These are phyloP conservation scores for Leptodactylus fuscus DNA, from an alignment of 2,113 vertebrate genomes.

Conservation along the genomic window DNA sequence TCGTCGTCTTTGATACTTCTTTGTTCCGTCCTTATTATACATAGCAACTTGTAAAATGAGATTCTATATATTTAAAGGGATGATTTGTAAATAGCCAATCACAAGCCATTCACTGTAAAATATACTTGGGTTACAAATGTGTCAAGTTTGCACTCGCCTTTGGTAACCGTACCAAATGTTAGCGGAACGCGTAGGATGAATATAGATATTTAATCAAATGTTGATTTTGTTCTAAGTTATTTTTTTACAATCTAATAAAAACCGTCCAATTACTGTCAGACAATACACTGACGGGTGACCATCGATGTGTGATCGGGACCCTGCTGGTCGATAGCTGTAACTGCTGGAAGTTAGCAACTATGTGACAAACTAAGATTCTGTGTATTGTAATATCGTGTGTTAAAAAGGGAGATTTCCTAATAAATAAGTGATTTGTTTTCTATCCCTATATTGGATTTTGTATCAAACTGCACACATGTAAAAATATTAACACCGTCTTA, in stretches of 20 bases:
- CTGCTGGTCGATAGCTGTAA: slow-evolving; percentile 17
- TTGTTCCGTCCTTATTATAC: slow-evolving; percentile 29
- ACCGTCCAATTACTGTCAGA: not conserved
- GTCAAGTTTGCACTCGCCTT: not conserved
- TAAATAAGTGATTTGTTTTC: slow-evolving; percentile 22
- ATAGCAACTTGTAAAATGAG: not conserved
- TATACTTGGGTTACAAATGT: not conserved
- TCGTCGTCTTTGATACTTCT: not conserved
- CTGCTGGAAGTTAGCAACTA: not conserved
- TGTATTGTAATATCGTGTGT: slow-evolving; percentile 20
- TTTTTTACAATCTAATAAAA: slow-evolving; percentile 7
- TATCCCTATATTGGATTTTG: too few species aligned
- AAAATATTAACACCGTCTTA: too few species aligned
- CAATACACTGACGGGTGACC: not conserved
- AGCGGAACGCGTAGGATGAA: not conserved
- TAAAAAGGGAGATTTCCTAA: slow-evolving; percentile 46
- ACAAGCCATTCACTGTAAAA: not conserved
- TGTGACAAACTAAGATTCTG: not conserved
- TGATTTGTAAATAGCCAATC: not conserved
- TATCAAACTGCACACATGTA: too few species aligned
- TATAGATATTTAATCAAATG: not conserved
- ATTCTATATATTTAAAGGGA: slow-evolving; percentile 38
- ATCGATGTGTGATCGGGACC: not conserved
- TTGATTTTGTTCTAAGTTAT: not conserved
- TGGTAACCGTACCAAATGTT: not conserved